Percentiles rank a stretch among this genome's conserved stretches.
phyloP scores from a whole-genome alignment of 2,888 invertebrate species.

The Taphrorychus bicolor region DNA sequence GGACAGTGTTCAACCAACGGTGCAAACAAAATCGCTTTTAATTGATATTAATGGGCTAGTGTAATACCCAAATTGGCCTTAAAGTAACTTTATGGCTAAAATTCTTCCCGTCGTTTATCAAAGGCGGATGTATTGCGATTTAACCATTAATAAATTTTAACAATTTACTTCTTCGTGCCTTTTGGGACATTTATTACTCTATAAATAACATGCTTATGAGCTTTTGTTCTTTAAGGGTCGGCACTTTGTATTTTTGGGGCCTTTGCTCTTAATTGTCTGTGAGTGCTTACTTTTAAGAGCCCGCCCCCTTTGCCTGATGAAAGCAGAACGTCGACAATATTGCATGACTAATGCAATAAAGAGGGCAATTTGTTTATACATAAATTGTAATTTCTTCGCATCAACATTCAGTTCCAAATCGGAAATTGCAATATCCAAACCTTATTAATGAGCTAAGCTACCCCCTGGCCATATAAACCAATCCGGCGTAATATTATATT shows the following conservation, averaged over 20 bases:
- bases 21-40: slow-evolving; percentile 12
- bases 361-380: slow-evolving; percentile 27
- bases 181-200: slow-evolving; percentile 38
- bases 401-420: slow-evolving; percentile 34
- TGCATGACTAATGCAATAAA: slow-evolving; percentile 16
- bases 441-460: slow-evolving; percentile 15
- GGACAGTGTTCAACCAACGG: slow-evolving; percentile 39
- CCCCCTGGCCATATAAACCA: slow-evolving; percentile 6
- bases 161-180: slow-evolving; percentile 36
- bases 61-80: slow-evolving; percentile 50
- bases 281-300: background rate
- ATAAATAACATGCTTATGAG: slow-evolving; percentile 41
- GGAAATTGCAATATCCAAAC: slow-evolving; percentile 39
- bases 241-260: slow-evolving; percentile 18
- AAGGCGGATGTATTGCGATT: slow-evolving; percentile 35
- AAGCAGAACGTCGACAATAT: too few species aligned
- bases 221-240: slow-evolving; percentile 32
- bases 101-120: slow-evolving; percentile 44
- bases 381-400: slow-evolving; percentile 14
- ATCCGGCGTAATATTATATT: slow-evolving; percentile 8
- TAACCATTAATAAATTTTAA: slow-evolving; percentile 39
- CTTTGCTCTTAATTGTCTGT: slow-evolving; percentile 24
- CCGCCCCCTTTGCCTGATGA: background rate
- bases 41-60: slow-evolving; percentile 31
- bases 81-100: slow-evolving; percentile 50